Evolutionary conservation across 92 coral and sea anemone species (phyloP), one percentile per base, ranked within the genome.

Genomic region (Epizoanthus fatuus): DNA sequence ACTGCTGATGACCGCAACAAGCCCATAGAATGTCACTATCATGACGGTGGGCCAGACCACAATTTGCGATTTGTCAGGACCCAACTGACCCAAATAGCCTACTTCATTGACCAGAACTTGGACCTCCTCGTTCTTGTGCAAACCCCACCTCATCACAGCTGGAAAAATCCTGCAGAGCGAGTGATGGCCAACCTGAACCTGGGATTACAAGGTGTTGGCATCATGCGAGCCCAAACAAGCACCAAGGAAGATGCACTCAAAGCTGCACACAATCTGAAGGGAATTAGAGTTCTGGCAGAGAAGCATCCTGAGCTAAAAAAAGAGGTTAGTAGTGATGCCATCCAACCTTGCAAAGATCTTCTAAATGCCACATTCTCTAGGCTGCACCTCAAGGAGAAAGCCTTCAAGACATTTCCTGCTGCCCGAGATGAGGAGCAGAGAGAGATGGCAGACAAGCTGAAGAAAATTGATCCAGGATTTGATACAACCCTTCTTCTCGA

Each of bases 131-230:
- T 75, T 16, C 84, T 75, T 63, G 84, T 83, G 40, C 84, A 83
- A 62, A 83, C 92, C 58, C 88, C 88, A 37, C 84, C 88, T 63
- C 87, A 88, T 45, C 92, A 83, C 53, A 73, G 81, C 35, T 82
- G 60, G 93, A 89, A 86, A 71, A 89, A 89, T 80, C 90, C 93
- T 15, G 82, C 89, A 68, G 93, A 89, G 74, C 80, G 90, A 69
- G 83, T 89, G 64, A 85, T 89, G 90, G 79, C 93, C 47, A 90
- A 86, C 75, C 90, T 90, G 74, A 86, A 86, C 82, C 65, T 90
- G 77, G 90, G 91, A 37, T 72, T 86, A 42, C 86, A 86, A 86
- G 93, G 90, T 62, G 59, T 63, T 53, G 87, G 93, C 60, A 89
- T 89, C 19, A 77, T 89, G 85, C 42, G 57, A 39, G 75, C 60